Evolutionary conservation across 2,888 invertebrate species (phyloP).

Genomic region (Epicampocera succincta): DNA sequence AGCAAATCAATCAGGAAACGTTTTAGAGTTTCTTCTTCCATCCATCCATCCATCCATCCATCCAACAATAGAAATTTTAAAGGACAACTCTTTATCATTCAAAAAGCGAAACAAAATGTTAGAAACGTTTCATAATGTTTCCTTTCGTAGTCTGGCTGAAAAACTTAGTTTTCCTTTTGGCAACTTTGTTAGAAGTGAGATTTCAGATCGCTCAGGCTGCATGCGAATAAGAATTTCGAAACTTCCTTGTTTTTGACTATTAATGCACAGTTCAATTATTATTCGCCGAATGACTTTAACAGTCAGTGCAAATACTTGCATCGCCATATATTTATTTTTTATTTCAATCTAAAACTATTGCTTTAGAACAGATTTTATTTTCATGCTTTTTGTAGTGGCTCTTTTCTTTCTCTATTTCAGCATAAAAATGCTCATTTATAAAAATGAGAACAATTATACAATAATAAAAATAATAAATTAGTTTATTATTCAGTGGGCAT

Average conservation of each 20-base stretch:
- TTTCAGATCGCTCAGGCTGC: conserved; percentile 2
- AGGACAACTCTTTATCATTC: too few species aligned
- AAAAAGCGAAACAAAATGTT: too few species aligned
- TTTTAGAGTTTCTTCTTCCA: too few species aligned
- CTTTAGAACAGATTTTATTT: conserved; percentile 26
- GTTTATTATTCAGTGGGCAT: conserved; percentile 59
- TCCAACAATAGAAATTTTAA: too few species aligned
- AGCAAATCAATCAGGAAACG: too few species aligned
- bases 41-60: too few species aligned
- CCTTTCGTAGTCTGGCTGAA: too few species aligned
- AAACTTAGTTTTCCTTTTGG: too few species aligned
- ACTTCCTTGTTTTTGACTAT: conserved; percentile 26
- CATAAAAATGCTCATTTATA: conserved; percentile 11
- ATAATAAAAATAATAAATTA: conserved; percentile 58
- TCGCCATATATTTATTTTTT: neutral
- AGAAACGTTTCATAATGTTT: too few species aligned
- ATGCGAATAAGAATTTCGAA: neutral
- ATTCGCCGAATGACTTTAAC: neutral
- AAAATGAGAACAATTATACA: conserved; percentile 27
- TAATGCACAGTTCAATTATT: neutral
- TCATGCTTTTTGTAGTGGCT: conserved; percentile 32
- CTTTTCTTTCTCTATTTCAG: neutral
- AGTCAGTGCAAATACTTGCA: conserved; percentile 16
- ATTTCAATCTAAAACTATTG: conserved; percentile 15
- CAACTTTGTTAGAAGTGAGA: too few species aligned